Conservation (phyloP, 2,888 invertebrate genomes). For the Tachina fera region DNA sequence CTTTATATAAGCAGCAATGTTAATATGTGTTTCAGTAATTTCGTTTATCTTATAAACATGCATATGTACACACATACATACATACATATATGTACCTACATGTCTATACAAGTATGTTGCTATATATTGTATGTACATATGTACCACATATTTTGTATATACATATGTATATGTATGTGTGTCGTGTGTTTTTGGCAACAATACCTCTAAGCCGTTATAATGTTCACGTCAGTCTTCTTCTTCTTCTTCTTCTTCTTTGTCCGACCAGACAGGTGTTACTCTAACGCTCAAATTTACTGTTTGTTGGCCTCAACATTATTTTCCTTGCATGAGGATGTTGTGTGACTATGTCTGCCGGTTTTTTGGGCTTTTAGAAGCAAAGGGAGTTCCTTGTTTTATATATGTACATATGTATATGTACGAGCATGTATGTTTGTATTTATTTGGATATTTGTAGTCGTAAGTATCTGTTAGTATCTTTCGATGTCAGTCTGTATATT, state of each 20-base stretch:
- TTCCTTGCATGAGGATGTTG: slow-evolving; percentile 19
- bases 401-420: background rate
- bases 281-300: slow-evolving; percentile 69
- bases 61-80: background rate
- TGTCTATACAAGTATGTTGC: background rate
- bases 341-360: slow-evolving; percentile 6
- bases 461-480: slow-evolving; percentile 39
- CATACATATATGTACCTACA: background rate
- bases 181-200: slow-evolving; percentile 63
- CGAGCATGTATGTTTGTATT: slow-evolving; percentile 2
- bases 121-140: background rate
- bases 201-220: slow-evolving; percentile 71
- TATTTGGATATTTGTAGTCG: slow-evolving; percentile 24
- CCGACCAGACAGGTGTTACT: slow-evolving; percentile 72
- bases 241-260: slow-evolving; percentile 54
- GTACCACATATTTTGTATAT: background rate
- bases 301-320: slow-evolving; percentile 58
- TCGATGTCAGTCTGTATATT: slow-evolving; percentile 41
- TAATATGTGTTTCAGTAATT: background rate
- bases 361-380: slow-evolving; percentile 41
- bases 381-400: slow-evolving; percentile 1
- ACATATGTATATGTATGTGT: background rate
- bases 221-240: slow-evolving; percentile 64
- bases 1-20: slow-evolving; percentile 19
- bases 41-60: slow-evolving; percentile 2